Conservation (phyloP, 1,140 invertebrate genomes). For the Delia radicum region DNA sequence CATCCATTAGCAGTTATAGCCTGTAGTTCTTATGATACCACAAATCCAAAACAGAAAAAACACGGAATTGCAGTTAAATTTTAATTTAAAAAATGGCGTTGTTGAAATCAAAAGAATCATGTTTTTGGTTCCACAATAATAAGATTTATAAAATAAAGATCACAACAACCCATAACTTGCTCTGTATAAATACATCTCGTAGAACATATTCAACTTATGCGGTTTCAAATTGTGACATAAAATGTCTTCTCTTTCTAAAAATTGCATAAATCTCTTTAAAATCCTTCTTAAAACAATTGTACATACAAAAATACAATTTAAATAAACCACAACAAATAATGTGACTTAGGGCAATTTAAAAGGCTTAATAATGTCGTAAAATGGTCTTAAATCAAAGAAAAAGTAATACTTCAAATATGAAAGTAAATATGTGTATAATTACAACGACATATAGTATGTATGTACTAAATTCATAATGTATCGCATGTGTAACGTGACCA, state of each 20-base stretch:
- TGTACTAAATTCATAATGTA: neutral
- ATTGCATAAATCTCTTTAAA: neutral
- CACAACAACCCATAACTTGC: too few species aligned
- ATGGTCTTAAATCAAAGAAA: neutral
- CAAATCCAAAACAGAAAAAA: too few species aligned
- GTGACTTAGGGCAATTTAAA: neutral
- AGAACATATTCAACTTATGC: too few species aligned
- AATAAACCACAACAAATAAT: conserved; percentile 20
- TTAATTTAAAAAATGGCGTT: too few species aligned
- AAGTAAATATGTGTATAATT: neutral
- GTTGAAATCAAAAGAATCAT: too few species aligned
- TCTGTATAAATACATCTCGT: too few species aligned
- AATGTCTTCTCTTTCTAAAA: neutral
- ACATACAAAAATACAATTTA: neutral
- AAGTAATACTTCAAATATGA: conserved; percentile 1
- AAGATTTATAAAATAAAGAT: too few species aligned
- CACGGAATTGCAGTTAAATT: too few species aligned
- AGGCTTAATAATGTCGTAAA: conserved; percentile 6
- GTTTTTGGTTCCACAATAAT: too few species aligned
- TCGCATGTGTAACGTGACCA: neutral
- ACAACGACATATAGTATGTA: neutral
- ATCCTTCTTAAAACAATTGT: neutral
- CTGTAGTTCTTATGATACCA: too few species aligned
- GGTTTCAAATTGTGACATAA: neutral
- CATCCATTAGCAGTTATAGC: too few species aligned